Evolutionary conservation across 2,888 invertebrate genomes (phyloP), one percentile per base, ranked within the genome.

Genomic region (Diabrotica balteata): DNA sequence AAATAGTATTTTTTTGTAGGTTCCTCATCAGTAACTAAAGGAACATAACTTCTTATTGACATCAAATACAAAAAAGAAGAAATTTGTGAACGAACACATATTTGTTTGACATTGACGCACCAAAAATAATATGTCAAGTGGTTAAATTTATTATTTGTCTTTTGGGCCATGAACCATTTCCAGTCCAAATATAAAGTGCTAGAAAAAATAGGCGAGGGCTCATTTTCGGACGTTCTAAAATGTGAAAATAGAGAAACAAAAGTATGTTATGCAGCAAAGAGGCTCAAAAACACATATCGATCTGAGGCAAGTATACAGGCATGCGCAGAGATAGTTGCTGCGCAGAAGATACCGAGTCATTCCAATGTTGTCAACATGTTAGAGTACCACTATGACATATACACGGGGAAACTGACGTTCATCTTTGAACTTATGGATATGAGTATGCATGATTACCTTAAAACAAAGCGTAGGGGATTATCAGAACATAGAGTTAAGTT

Each of bases 351-450:
- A 46, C 84, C 86, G 55, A 85, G 85, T 50, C 90, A 90, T 82
- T 85, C 86, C 49, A 90, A 90, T 80, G 86, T 90, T 62, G 82
- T 90, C 17, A 87, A 88, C 77, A 85, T 90, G 81, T 82, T 87
- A 69, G 90, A 90, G 77, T 87, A 88, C 68, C 86, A 89, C 76
- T 90, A 86, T 81, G 89, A 90, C 79, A 85, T 87, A 52, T 81
- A 85, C 61, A 83, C 86, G 22, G 89, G 90, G 45, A 86, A 86
- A 74, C 84, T 90, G 54, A 87, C 87, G 22, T 84, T 90, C 64
- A 86, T 91, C 60, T 90, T 90, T 78, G 90, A 91, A 78, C 80
- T 91, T 59, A 90, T 90, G 90, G 90, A 90, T 75, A 88, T 90
- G 88, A 90, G 89, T 79, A 84, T 91, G 72, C 89, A 89, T 79